phyloP scores from a whole-genome alignment of 2,113 vertebrate genomes.

The Ovis canadensis region DNA sequence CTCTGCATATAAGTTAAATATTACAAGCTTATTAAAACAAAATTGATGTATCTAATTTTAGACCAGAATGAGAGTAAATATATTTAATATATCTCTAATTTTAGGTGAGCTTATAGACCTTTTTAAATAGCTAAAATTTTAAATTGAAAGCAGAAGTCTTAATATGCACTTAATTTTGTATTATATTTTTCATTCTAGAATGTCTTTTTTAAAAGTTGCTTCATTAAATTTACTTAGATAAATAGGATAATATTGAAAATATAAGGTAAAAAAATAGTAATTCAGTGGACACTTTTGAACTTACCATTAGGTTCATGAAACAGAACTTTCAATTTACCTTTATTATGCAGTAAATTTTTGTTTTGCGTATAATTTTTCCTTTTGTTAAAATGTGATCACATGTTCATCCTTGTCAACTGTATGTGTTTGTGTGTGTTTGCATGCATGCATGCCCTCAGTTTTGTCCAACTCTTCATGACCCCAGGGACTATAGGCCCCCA shows the following conservation, averaged over 20 bases:
- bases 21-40: not conserved
- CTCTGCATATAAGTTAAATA: no score
- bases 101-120: not conserved
- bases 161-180: not conserved
- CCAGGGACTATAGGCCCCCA: not conserved
- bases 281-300: not conserved
- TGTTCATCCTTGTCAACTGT: fast-evolving
- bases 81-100: not conserved
- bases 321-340: not conserved
- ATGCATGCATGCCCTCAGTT: not conserved
- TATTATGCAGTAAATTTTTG: not conserved
- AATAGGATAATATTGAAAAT: not conserved
- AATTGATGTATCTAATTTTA: not conserved
- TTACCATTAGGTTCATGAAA: not conserved
- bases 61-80: not conserved
- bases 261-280: not conserved
- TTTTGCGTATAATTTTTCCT: not conserved
- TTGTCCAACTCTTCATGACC: not conserved
- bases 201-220: not conserved
- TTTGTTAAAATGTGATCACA: not conserved
- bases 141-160: not conserved
- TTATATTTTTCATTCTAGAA: not conserved
- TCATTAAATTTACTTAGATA: not conserved
- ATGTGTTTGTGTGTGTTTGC: not conserved
- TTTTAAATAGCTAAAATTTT: not conserved